Base-by-base conservation (phyloP, 2,113 vertebrate species). In the Trochalopteron elliotii region DNA sequence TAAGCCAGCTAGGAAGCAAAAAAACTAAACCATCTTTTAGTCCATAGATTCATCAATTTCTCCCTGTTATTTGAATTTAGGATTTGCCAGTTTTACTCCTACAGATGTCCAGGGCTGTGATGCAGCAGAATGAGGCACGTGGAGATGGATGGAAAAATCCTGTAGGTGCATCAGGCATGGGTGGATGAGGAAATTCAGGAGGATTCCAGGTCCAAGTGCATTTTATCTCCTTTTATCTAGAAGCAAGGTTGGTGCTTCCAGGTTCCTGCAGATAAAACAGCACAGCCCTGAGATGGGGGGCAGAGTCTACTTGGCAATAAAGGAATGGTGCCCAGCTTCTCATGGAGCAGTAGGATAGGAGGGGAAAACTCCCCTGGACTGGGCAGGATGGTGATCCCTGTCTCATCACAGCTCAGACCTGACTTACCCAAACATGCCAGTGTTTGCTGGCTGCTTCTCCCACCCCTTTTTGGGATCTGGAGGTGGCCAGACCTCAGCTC, bases 111-210 rank as follows among this genome's bases (percentile, higher is more conserved):
- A 64, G 30, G 35, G 44, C 33, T 72, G 15, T 10, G 47, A 71
- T 15, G 40, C 40, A 76, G 57, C 57, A 83, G 71, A 85, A 79
- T 30, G 4, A 1, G 11, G 11, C 40, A 24, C 0, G 0, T 2
- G 3, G 53, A 67, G 22, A 57, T 23, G 5, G 5, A 76, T n/a
- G 49, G 27, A 61, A 61, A 55, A 94, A 92, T 44, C 70, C n/a
- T 15, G 24, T 31, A 65, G 56, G 47, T 5, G 3, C 33, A 18
- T 9, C 0, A 3, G 22, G 31, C 1, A 3, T 28, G 40, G 50
- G 37, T 33, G 33, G 78, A 77, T 39, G 37, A 87, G 59, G 87
- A 80, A 86, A 64, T 12, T 11, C 2, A 0, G 33, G 52, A 90
- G 47, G 39, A 68, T 50, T 20, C 20, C 3, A 1, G 30, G 13